phyloP scores from a whole-genome alignment of 2,113 vertebrate species.

The Dendropsophus ebraccatus region DNA sequence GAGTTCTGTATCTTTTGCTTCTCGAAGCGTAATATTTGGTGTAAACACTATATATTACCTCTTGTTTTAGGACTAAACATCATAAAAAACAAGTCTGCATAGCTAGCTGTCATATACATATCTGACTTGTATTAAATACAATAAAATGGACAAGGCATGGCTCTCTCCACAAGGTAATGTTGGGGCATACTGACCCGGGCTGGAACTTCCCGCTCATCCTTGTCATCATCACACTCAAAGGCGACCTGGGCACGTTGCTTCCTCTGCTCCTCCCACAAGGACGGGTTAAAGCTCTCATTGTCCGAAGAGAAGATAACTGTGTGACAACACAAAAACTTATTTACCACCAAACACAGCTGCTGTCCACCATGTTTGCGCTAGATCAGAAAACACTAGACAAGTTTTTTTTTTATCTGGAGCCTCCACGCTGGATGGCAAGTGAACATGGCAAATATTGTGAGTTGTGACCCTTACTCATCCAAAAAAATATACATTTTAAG shows the following conservation, averaged over 20 bases:
- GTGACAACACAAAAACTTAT: conserved; percentile 38
- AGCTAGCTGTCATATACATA: neutral
- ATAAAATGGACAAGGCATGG: neutral
- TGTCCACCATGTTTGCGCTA: too few relatives aligned
- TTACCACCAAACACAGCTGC: too few relatives aligned
- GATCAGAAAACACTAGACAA: too few relatives aligned
- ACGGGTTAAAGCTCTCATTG: conserved; percentile 97
- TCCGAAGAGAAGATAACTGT: conserved; percentile 93
- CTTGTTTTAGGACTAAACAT: too few relatives aligned
- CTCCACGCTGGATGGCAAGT: too few relatives aligned
- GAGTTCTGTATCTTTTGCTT: neutral
- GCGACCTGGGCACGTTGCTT: conserved; percentile 97
- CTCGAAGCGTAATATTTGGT: neutral
- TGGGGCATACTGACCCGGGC: conserved; percentile 77
- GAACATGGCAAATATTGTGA: neutral
- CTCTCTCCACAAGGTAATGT: neutral
- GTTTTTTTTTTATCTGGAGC: too few relatives aligned
- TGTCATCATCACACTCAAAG: conserved; percentile 98
- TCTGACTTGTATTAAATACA: neutral
- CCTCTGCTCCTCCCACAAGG: conserved; percentile 95
- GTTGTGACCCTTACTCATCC: neutral
- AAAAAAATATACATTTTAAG: neutral
- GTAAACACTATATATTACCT: neutral
- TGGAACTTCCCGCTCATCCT: conserved; percentile 92
- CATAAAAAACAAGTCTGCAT: neutral